These are phyloP conservation scores for Lasioglossum vierecki DNA, from an alignment of 2,888 invertebrate species.

Conservation along the genomic window DNA sequence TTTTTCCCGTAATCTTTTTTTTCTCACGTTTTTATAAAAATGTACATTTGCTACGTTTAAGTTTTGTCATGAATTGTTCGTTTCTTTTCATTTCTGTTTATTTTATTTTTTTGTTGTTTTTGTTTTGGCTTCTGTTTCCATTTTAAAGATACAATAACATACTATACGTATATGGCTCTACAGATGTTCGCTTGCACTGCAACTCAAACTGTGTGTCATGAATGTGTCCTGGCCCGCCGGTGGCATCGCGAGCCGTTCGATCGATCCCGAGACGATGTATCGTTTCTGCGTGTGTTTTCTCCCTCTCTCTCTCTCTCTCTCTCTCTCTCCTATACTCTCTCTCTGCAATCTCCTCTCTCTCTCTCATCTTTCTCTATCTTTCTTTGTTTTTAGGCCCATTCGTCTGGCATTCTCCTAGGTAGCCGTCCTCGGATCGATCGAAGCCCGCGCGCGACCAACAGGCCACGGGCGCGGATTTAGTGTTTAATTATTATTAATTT, in stretches of 20 bases:
- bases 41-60: slow-evolving; percentile 81
- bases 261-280: slow-evolving; percentile 34
- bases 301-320: no score
- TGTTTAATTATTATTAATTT: slow-evolving; percentile 70
- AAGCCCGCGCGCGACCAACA: slow-evolving; percentile 35
- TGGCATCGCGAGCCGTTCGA: slow-evolving; percentile 38
- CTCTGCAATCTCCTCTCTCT: no score
- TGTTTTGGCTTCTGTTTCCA: slow-evolving; percentile 6
- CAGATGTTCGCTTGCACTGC: slow-evolving; percentile 84
- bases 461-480: slow-evolving; percentile 67
- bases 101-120: background rate
- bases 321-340: background rate
- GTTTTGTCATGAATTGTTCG: slow-evolving; percentile 55
- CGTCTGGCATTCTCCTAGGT: slow-evolving; percentile 27
- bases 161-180: slow-evolving; percentile 84
- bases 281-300: slow-evolving; percentile 24
- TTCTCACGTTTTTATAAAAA: slow-evolving; percentile 75
- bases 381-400: slow-evolving; percentile 59
- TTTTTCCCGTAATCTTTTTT: background rate
- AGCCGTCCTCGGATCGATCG: slow-evolving; percentile 29
- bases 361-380: no score
- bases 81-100: slow-evolving; percentile 39
- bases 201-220: slow-evolving; percentile 83
- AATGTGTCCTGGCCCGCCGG: slow-evolving; percentile 56
- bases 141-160: slow-evolving; percentile 82